Evolutionary conservation across 2,113 vertebrate genomes (phyloP).

Genomic region (Nyctereutes procyonoides): DNA sequence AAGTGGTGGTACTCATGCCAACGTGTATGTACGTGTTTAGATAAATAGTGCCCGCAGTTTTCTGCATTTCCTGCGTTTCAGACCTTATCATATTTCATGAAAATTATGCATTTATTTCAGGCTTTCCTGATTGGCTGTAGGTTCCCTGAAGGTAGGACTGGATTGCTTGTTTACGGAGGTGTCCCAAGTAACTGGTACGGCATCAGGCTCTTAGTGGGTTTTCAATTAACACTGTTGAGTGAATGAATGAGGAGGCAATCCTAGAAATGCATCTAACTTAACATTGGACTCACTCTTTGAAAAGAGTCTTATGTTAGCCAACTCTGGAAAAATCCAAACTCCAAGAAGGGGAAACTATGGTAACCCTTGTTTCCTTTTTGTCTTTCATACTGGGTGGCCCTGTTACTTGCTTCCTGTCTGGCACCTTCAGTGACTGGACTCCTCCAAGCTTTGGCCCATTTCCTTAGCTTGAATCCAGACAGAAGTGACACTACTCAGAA

Average conservation of each 20-base stretch:
- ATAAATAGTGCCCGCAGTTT: not conserved
- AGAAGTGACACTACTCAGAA: not conserved
- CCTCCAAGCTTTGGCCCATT: conserved; percentile 48
- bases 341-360: conserved; percentile 32
- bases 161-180: not conserved
- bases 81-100: not conserved
- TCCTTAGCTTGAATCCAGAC: conserved; percentile 45
- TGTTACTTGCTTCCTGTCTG: conserved; percentile 67
- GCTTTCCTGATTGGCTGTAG: not conserved
- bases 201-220: not conserved
- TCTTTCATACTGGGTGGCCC: conserved; percentile 66
- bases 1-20: not conserved
- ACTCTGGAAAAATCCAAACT: conserved; percentile 40
- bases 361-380: conserved; percentile 59
- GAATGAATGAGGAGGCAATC: not conserved
- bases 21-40: not conserved
- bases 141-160: not conserved
- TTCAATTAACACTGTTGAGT: not conserved
- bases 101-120: not conserved
- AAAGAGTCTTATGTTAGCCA: conserved; percentile 52
- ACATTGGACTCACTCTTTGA: not conserved
- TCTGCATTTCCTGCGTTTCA: not conserved
- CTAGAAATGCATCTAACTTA: conserved; percentile 2
- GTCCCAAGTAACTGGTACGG: too few species aligned
- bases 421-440: not conserved